Evolutionary conservation across 2,888 invertebrate genomes (phyloP), one percentile per base, ranked within the genome.

Genomic region (Ennomos fuscantarius): DNA sequence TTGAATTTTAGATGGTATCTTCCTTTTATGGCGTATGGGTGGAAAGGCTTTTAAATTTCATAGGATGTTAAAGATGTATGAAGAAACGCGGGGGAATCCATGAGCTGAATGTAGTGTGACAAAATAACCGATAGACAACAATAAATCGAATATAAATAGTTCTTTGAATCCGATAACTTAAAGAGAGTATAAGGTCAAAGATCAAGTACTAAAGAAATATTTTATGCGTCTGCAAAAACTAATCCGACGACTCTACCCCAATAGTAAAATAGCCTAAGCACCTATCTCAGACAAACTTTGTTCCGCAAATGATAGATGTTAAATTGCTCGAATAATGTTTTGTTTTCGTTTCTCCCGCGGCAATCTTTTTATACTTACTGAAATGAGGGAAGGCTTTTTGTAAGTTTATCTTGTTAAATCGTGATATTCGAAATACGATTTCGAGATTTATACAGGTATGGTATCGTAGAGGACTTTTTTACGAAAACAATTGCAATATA

Each of bases 261-360:
- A 35, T 24, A 24, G 10, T 34, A 43, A 43, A 43, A 43, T 33
- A 43, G 15, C 35, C 11, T 13, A 34, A 24, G 35, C 36, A 46
- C 45, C 45, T 45, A 35, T 35, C 44, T 45, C 34, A 10, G 46
- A 36, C 24, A 24, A 46, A 46, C 36, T 46, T 46, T 36, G 46
- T 35, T 36, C 46, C 36, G 24, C 36, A 46, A 36, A 46, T 24
- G 46, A 46, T 46, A 46, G 31, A 46, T 46, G 36, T 36, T 46
- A 15, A 46, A 46, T 46, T 13, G 46, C n/a, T 36, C 36, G 36
- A 8, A 36, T 36, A 46, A 46, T 46, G 11, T 13, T 44, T 44
- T 35, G 46, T 36, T 15, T 46, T 34, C 12, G 43, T 43, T 15
- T 2, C 8, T 46, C n/a, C 11, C 13, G 35, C 15, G 10, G 15